These are phyloP conservation scores for Acropternis orthonyx DNA, from an alignment of 2,797 vertebrate genomes.

Conservation along the genomic window DNA sequence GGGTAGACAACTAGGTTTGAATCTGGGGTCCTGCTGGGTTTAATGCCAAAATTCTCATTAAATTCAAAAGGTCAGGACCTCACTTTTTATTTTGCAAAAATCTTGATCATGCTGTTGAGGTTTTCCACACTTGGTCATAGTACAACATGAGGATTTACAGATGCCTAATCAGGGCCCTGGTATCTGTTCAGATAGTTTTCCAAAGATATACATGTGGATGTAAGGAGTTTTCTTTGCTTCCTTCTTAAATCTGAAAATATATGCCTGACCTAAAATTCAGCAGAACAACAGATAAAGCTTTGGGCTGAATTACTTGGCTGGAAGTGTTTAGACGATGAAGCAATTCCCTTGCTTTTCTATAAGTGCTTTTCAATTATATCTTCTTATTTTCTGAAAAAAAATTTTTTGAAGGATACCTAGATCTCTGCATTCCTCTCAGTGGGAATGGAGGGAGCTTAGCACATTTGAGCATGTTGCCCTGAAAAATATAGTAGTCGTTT, in stretches of 20 bases:
- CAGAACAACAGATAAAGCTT: background rate
- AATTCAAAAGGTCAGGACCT: background rate
- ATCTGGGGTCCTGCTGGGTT: background rate
- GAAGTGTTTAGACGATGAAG: background rate
- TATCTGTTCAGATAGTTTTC: background rate
- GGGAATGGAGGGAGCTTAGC: background rate
- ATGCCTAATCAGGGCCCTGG: background rate
- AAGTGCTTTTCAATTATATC: background rate
- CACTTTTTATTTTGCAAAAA: background rate
- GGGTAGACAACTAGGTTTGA: background rate
- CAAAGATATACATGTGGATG: background rate
- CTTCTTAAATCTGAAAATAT: background rate
- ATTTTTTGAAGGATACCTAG: background rate
- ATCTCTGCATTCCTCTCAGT: background rate
- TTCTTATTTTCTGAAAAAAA: background rate
- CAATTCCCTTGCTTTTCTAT: background rate
- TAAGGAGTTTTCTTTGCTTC: background rate
- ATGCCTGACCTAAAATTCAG: background rate
- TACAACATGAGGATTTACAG: background rate
- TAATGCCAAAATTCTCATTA: background rate
- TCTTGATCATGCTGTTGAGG: background rate
- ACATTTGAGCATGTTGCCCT: background rate
- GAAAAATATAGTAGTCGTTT: background rate
- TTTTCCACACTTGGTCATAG: background rate
- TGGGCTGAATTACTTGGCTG: background rate